These are phyloP conservation scores for Centropristis striata DNA, from an alignment of 2,113 vertebrate genomes.

Conservation along the genomic window DNA sequence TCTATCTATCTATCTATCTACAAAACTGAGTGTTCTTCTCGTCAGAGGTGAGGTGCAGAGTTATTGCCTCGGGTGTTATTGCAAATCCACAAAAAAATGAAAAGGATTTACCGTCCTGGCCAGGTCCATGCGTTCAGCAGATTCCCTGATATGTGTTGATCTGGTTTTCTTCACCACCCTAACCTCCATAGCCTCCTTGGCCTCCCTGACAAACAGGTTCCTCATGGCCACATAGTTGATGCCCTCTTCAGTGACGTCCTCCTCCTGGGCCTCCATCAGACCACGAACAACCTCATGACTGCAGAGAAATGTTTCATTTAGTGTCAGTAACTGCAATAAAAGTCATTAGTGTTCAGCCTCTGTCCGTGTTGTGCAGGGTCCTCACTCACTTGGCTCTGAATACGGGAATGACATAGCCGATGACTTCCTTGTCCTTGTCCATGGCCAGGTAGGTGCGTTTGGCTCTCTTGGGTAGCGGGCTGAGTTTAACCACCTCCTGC, in stretches of 20 bases:
- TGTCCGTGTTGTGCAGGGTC: background rate
- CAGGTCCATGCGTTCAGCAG: slow-evolving; percentile 88
- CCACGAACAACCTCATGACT: slow-evolving; percentile 82
- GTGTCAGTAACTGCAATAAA: background rate
- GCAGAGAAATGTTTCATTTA: background rate
- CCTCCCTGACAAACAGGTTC: slow-evolving; percentile 90
- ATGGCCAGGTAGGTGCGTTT: slow-evolving; percentile 88
- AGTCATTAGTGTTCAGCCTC: background rate
- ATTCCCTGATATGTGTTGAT: slow-evolving; percentile 89
- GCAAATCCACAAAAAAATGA: background rate
- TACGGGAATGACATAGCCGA: slow-evolving; percentile 92
- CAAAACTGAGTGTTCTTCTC: too few species aligned
- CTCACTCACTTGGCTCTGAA: slow-evolving; percentile 91
- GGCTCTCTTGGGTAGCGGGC: slow-evolving; percentile 89
- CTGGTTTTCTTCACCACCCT: slow-evolving; percentile 91
- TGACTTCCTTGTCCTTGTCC: slow-evolving; percentile 89
- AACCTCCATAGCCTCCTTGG: slow-evolving; percentile 76
- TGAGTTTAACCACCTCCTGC: slow-evolving; percentile 89
- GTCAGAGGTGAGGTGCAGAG: too few species aligned
- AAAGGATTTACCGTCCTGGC: slow-evolving; percentile 87
- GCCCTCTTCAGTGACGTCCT: slow-evolving; percentile 91
- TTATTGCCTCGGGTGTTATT: background rate
- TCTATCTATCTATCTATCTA: too few species aligned
- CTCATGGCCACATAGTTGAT: slow-evolving; percentile 93
- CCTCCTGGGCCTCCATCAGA: slow-evolving; percentile 84